A percentile compares a stretch with the other conserved stretches of the same genome.
phyloP scores from a whole-genome alignment of 2,888 invertebrate genomes.

The Hemicrepidius hirtus region DNA sequence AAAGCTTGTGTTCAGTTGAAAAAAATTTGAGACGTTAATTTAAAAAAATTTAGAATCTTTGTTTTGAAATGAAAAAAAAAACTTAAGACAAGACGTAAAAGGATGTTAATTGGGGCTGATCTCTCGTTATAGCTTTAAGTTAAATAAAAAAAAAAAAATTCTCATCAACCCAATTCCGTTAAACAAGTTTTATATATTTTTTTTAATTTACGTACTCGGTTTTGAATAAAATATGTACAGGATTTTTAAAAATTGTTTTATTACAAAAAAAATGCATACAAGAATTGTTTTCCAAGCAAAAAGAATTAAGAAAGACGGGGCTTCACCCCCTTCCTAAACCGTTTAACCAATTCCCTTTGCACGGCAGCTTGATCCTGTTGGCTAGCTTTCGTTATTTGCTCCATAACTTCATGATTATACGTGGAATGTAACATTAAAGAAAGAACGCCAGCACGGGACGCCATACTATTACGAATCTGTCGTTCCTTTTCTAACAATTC shows the following conservation, averaged over 20 bases:
- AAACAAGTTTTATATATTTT: too few species aligned
- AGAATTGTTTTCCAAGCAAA: too few species aligned
- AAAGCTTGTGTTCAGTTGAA: too few species aligned
- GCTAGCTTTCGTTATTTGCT: slow-evolving; percentile 76
- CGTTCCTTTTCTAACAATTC: slow-evolving; percentile 96
- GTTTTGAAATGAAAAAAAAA: background rate
- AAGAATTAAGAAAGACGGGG: slow-evolving; percentile 49
- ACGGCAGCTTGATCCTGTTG: slow-evolving; percentile 73
- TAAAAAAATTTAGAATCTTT: too few species aligned
- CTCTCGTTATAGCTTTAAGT: slow-evolving; percentile 4
- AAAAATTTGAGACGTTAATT: too few species aligned
- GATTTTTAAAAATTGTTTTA: too few species aligned
- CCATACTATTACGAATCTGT: slow-evolving; percentile 84
- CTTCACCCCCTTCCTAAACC: slow-evolving; percentile 59
- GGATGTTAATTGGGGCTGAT: background rate
- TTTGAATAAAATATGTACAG: too few species aligned
- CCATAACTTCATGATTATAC: slow-evolving; percentile 94
- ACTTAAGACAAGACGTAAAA: background rate
- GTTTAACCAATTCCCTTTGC: slow-evolving; percentile 71
- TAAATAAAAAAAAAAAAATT: background rate
- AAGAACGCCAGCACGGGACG: slow-evolving; percentile 91
- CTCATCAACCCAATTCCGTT: too few species aligned
- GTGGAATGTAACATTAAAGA: slow-evolving; percentile 98
- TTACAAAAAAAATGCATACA: too few species aligned
- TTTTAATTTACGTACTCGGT: too few species aligned